A percentile compares a stretch with the other conserved stretches of the same genome.
Evolutionary conservation across 2,113 vertebrate genomes (phyloP).

Genomic region (Trinectes maculatus): DNA sequence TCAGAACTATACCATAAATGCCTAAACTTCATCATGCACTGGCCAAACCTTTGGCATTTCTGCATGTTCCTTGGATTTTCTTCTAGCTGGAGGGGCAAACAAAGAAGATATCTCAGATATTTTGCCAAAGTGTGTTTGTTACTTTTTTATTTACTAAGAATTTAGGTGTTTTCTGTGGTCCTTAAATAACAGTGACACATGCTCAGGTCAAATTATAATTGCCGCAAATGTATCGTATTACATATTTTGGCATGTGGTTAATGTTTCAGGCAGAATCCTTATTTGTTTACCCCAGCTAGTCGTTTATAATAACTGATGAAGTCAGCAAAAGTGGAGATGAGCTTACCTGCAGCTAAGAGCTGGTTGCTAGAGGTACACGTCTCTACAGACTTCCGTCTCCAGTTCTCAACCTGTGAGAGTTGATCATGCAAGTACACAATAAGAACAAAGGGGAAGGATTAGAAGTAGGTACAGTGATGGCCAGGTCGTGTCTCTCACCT

Average conservation of each 20-base stretch:
- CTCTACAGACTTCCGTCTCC: conserved; percentile 86
- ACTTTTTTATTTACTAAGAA: conserved; percentile 26
- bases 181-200: conserved; percentile 27
- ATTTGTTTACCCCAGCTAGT: conserved; percentile 82
- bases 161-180: conserved; percentile 27
- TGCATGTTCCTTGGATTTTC: conserved; percentile 81
- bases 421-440: background rate
- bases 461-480: background rate
- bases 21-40: conserved; percentile 78
- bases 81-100: conserved; percentile 84
- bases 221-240: background rate
- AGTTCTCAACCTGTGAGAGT: conserved; percentile 86
- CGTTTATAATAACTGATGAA: conserved; percentile 16
- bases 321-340: background rate
- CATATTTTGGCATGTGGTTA: background rate
- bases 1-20: conserved; percentile 71
- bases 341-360: conserved; percentile 87
- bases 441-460: too few relatives aligned
- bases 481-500: conserved; percentile 79
- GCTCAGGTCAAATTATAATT: conserved; percentile 27
- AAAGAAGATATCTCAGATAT: conserved; percentile 80
- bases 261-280: conserved; percentile 68
- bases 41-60: conserved; percentile 79
- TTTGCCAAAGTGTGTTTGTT: conserved; percentile 43
- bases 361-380: conserved; percentile 88